Conservation (phyloP, 2,888 invertebrate genomes). For the Anthrax anthrax region DNA sequence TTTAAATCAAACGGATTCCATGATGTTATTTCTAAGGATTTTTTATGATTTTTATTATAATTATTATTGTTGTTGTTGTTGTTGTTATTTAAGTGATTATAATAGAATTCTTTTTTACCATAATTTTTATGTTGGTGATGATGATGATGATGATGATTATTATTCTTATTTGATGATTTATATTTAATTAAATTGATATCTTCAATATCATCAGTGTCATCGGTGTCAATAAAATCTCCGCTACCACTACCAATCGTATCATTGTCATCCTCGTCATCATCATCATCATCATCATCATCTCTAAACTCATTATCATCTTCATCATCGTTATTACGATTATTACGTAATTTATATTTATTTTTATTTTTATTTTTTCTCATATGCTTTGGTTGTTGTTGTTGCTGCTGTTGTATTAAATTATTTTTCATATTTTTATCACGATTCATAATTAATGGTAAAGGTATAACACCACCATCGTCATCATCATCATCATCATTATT, state of each 20-base stretch:
- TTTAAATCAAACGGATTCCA: not conserved
- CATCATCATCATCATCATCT: not conserved
- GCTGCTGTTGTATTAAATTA: not conserved
- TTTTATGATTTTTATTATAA: not conserved
- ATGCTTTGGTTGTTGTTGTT: not conserved
- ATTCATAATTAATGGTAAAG: not conserved
- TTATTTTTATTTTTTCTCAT: too few relatives aligned
- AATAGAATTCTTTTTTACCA: not conserved
- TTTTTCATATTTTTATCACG: not conserved
- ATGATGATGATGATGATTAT: not conserved
- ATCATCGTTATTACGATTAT: not conserved
- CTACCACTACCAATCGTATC: constrained; percentile 16
- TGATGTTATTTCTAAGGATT: not conserved
- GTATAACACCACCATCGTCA: not conserved
- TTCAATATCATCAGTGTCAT: constrained; percentile 1
- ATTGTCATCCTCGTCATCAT: constrained; percentile 9
- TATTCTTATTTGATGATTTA: not conserved
- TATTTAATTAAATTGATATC: not conserved
- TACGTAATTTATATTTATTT: not conserved
- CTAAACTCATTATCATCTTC: not conserved
- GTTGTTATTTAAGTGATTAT: not conserved
- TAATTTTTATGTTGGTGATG: too few relatives aligned
- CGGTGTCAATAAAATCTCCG: constrained; percentile 14
- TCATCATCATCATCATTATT: not conserved
- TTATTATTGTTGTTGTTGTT: not conserved